These are phyloP conservation scores for Symphodus melops DNA, from an alignment of 2,113 vertebrate genomes.

Conservation along the genomic window DNA sequence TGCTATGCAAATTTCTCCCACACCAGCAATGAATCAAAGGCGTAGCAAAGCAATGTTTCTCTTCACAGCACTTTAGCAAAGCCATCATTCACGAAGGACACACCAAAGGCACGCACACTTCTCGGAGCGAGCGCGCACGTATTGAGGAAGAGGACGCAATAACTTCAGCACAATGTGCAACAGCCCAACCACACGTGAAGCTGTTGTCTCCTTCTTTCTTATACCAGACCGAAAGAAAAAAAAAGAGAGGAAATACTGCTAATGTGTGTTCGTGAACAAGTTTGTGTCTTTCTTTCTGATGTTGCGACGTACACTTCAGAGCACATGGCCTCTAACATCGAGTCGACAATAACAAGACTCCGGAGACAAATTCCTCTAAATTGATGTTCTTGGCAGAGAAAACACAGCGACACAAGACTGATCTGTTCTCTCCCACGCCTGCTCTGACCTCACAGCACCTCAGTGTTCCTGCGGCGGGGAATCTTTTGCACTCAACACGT, in stretches of 20 bases:
- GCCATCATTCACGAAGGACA: conserved; percentile 78
- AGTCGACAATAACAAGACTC: conserved; percentile 71
- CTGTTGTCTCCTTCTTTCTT: no score
- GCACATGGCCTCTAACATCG: conserved; percentile 45
- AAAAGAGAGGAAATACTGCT: background rate
- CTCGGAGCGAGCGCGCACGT: background rate
- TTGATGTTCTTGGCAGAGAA: conserved; percentile 61
- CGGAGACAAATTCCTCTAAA: conserved; percentile 62
- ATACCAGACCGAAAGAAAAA: no score
- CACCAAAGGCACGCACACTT: conserved; percentile 59
- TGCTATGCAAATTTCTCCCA: conserved; percentile 77
- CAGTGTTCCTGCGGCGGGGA: conserved; percentile 23
- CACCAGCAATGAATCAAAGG: conserved; percentile 77
- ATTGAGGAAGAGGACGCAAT: background rate
- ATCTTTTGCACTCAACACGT: conserved; percentile 56
- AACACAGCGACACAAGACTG: conserved; percentile 58
- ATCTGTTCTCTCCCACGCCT: conserved; percentile 34
- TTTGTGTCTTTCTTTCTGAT: conserved; percentile 10
- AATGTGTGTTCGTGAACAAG: background rate
- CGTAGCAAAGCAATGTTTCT: conserved; percentile 75
- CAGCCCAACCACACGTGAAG: conserved; percentile 3
- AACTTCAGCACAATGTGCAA: conserved; percentile 18
- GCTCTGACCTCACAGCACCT: conserved; percentile 55
- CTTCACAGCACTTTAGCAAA: conserved; percentile 79
- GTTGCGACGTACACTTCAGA: conserved; percentile 57